Evolutionary conservation across 1,140 invertebrate genomes (phyloP), one percentile per base, ranked within the genome.

Genomic region (Papilio glaucus): DNA sequence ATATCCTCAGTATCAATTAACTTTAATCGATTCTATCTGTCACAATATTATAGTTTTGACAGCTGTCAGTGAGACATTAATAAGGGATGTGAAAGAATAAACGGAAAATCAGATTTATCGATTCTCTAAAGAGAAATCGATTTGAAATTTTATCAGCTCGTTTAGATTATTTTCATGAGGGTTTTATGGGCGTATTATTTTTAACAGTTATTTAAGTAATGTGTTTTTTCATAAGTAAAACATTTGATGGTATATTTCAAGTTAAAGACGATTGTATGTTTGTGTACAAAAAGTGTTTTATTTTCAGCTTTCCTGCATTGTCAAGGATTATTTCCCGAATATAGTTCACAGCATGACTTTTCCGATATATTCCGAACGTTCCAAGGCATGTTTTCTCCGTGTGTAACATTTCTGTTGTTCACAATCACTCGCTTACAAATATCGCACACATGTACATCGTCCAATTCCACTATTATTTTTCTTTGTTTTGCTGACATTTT

Each of bases 341-440:
- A 39, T 65, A 26, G 70, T 45, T 74, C 75, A 39, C 70, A 80
- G 82, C 86, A 88, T 86, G 85, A 71, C 33, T 72, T 77, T 65
- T 75, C 69, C 37, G 13, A 39, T 71, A 70, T 68, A 70, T 81
- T 62, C 75, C 57, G 24, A 70, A 62, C 45, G 72, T 76, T 85
- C 83, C 80, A 79, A 86, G 81, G 89, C 88, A 91, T 89, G 86
- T 87, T 85, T 88, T 87, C 89, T 89, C 85, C 71, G 72, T 82
- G 82, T 80, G 71, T 79, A 73, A 74, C 63, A 71, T 73, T 72
- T 74, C 63, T 81, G 73, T 83, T 75, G 73, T 82, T 77, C 83
- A 81, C 79, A 80, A 80, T 78, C 79, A 79, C 78, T 87, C 74
- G 84, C 81, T 86, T 90, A 39, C 29, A 75, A 62, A 73, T 24